phyloP scores from a whole-genome alignment of 2,113 vertebrate genomes.

The Rhipidura dahli region DNA sequence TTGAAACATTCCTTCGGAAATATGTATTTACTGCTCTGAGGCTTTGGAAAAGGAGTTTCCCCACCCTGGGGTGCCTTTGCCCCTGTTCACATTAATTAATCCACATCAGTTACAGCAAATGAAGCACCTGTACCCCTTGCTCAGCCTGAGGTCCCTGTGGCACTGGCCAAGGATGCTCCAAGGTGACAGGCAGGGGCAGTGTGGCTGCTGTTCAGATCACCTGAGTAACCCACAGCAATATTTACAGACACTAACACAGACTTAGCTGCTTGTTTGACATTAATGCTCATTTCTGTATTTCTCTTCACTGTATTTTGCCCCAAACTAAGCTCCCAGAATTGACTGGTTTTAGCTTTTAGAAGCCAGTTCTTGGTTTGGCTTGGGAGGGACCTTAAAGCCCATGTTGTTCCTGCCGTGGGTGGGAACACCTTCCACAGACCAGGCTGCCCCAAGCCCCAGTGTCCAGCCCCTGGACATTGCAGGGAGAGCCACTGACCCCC shows the following conservation, averaged over 20 bases:
- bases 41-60: background rate
- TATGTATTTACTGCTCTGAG: accelerated
- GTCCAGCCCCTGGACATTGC: accelerated
- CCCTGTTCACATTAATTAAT: background rate
- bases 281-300: background rate
- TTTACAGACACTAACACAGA: background rate
- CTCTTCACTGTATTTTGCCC: accelerated
- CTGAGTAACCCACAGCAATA: accelerated
- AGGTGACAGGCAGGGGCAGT: accelerated
- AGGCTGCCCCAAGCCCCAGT: background rate
- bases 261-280: background rate
- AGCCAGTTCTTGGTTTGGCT: background rate
- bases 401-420: accelerated
- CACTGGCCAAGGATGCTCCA: background rate
- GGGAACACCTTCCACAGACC: background rate
- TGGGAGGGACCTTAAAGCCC: background rate
- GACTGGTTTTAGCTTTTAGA: background rate
- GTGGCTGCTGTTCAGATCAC: background rate
- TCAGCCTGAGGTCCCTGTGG: accelerated
- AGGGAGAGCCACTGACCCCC: background rate
- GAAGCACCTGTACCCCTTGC: background rate
- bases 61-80: background rate
- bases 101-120: accelerated
- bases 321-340: background rate
- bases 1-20: background rate